Conservation (phyloP, 2,113 vertebrate species). For the Sialia sialis region DNA sequence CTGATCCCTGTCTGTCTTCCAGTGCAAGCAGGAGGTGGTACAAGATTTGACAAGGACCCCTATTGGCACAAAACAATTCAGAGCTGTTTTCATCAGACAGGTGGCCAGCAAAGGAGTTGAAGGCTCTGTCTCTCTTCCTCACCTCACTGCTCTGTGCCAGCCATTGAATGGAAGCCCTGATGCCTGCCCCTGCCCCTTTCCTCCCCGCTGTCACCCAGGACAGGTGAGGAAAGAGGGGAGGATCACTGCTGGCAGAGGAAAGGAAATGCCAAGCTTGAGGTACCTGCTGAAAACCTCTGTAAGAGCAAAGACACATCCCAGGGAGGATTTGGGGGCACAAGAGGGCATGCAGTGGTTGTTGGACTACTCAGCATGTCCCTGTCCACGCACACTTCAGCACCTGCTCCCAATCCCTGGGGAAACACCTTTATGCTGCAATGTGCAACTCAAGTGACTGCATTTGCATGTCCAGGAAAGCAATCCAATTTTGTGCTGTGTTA, state of each 20-base stretch:
- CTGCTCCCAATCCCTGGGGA: neutral
- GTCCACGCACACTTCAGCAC: fast-evolving
- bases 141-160: neutral
- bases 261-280: neutral
- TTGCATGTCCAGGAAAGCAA: neutral
- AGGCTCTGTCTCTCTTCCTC: neutral
- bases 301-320: neutral
- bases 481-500: neutral
- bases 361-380: neutral
- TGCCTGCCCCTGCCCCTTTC: neutral
- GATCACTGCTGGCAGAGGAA: neutral
- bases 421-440: neutral
- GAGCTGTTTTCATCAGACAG: neutral
- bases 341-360: neutral
- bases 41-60: neutral
- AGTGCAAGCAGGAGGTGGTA: neutral
- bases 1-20: neutral
- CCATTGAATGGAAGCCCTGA: neutral
- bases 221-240: neutral
- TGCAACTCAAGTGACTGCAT: neutral
- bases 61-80: neutral
- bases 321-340: neutral
- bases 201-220: neutral
- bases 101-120: neutral
- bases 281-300: neutral